These are phyloP conservation scores for Caenorhabditis remanei DNA, from an alignment of 1,140 invertebrate genomes.

Conservation along the genomic window DNA sequence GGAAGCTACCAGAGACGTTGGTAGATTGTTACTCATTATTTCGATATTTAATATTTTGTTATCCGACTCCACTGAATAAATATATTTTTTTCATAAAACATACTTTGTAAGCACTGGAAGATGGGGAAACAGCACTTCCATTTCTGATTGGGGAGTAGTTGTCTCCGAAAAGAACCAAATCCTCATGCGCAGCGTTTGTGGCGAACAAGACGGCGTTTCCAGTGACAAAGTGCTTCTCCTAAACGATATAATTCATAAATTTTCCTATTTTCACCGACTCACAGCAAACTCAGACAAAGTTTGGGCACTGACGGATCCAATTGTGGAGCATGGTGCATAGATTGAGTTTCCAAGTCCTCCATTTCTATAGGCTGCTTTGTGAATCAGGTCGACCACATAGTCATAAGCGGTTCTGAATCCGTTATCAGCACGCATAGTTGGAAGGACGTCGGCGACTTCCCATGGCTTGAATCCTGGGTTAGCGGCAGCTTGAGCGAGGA, in stretches of 20 bases:
- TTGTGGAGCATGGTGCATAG: slow-evolving; percentile 63
- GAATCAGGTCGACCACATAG: slow-evolving; percentile 71
- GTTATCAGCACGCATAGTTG: slow-evolving; percentile 66
- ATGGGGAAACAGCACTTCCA: slow-evolving; percentile 67
- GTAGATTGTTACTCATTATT: background rate
- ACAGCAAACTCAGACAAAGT: slow-evolving; percentile 66
- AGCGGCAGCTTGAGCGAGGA: slow-evolving; percentile 73
- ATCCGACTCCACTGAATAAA: slow-evolving; percentile 54
- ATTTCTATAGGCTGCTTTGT: slow-evolving; percentile 76
- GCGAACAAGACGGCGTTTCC: slow-evolving; percentile 72
- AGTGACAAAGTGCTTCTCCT: slow-evolving; percentile 68
- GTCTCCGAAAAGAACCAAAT: slow-evolving; percentile 71
- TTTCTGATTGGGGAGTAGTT: slow-evolving; percentile 67
- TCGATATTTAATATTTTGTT: slow-evolving; percentile 29
- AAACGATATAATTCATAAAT: background rate
- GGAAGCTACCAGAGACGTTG: slow-evolving; percentile 40
- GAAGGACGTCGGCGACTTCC: slow-evolving; percentile 71
- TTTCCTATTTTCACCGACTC: background rate
- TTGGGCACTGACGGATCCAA: slow-evolving; percentile 57
- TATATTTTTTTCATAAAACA: background rate
- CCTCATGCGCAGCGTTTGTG: slow-evolving; percentile 73
- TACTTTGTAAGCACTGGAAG: slow-evolving; percentile 68
- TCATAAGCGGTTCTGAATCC: slow-evolving; percentile 68
- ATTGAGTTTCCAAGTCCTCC: slow-evolving; percentile 72
- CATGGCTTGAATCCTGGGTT: slow-evolving; percentile 74